Evolutionary conservation across 2,888 invertebrate genomes (phyloP).

Genomic region (Tinea pellionella): DNA sequence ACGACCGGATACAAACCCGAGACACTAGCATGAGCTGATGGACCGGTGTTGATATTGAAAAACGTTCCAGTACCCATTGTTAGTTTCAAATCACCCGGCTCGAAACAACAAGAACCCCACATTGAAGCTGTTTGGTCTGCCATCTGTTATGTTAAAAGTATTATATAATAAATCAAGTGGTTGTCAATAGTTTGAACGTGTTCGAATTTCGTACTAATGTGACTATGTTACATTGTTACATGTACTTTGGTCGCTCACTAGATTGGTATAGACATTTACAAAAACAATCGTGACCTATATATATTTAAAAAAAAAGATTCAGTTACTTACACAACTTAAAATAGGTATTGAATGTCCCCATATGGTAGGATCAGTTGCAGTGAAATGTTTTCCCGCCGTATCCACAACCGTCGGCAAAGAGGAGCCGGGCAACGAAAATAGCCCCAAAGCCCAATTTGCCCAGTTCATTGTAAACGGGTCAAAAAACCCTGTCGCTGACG

Average conservation of each 20-base stretch:
- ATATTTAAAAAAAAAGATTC: too few relatives aligned
- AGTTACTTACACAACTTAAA: conserved; percentile 75
- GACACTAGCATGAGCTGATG: conserved; percentile 80
- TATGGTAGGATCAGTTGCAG: conserved; percentile 71
- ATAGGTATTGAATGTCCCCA: conserved; percentile 86
- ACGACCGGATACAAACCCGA: conserved; percentile 92
- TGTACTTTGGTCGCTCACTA: too few relatives aligned
- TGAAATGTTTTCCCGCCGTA: conserved; percentile 79
- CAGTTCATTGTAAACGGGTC: conserved; percentile 92
- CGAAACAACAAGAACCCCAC: conserved; percentile 87
- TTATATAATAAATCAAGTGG: background rate
- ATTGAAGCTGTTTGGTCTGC: conserved; percentile 91
- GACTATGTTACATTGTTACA: too few relatives aligned
- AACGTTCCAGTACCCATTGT: conserved; percentile 95
- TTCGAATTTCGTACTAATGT: too few relatives aligned
- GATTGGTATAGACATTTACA: too few relatives aligned
- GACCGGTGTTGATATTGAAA: conserved; percentile 85
- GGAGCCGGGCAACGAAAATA: conserved; percentile 78
- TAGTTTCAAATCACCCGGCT: conserved; percentile 82
- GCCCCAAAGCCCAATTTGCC: conserved; percentile 77
- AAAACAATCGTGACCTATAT: too few relatives aligned
- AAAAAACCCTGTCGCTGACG: conserved; percentile 91
- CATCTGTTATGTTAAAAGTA: conserved; percentile 64
- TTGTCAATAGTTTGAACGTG: background rate
- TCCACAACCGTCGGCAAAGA: conserved; percentile 86